Conservation (phyloP, 2,888 invertebrate genomes). For the Cryptus viduatorius region DNA sequence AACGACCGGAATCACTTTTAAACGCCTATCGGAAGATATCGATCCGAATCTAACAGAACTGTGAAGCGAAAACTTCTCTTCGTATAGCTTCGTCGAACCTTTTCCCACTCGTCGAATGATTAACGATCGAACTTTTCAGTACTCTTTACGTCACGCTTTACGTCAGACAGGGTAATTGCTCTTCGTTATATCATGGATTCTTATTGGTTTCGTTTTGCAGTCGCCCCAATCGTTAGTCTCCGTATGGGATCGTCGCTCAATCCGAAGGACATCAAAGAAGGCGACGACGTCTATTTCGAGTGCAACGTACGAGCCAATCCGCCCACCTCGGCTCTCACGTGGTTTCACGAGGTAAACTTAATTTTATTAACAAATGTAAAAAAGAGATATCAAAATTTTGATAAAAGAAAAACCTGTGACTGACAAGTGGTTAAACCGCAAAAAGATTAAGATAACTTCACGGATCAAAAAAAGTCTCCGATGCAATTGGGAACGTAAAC, state of each 20-base stretch:
- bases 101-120: constrained; percentile 43
- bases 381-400: too few species aligned
- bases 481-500: too few species aligned
- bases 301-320: constrained; percentile 95
- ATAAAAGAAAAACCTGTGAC: too few species aligned
- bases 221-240: constrained; percentile 92
- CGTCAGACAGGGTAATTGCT: constrained; percentile 48
- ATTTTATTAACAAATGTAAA: background rate
- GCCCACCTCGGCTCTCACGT: constrained; percentile 92
- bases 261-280: constrained; percentile 94
- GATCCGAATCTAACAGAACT: constrained; percentile 24
- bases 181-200: constrained; percentile 46
- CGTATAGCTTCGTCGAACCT: background rate
- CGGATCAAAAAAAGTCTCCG: too few species aligned
- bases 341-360: constrained; percentile 93
- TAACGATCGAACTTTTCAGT: constrained; percentile 55
- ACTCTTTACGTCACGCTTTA: constrained; percentile 34
- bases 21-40: constrained; percentile 31
- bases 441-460: too few species aligned
- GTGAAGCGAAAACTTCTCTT: background rate
- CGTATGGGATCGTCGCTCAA: constrained; percentile 94
- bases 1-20: constrained; percentile 26
- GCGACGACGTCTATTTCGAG: constrained; percentile 95
- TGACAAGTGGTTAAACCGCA: too few species aligned
- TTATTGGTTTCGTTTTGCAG: constrained; percentile 86